phyloP scores from a whole-genome alignment of 1,140 invertebrate species.

The Megalonaias nervosa region DNA sequence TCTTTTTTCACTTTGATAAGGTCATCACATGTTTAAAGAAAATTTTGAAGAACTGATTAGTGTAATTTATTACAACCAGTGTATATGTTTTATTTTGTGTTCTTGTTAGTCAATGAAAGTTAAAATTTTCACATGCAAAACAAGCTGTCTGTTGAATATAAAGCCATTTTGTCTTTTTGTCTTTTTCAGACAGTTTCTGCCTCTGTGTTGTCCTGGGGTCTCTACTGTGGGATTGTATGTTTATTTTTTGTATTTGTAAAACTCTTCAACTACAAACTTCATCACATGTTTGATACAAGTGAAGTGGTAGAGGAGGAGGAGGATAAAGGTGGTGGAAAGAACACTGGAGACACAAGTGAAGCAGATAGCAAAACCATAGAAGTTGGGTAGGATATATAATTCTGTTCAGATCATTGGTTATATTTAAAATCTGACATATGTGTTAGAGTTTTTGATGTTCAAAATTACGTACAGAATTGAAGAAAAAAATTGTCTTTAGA shows the following conservation, averaged over 20 bases:
- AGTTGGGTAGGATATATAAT: constrained; percentile 28
- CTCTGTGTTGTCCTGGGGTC: constrained; percentile 86
- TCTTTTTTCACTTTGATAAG: too few relatives aligned
- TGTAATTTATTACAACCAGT: too few relatives aligned
- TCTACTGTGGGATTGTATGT: constrained; percentile 88
- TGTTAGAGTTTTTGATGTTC: too few relatives aligned
- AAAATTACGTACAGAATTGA: too few relatives aligned
- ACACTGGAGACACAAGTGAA: constrained; percentile 15
- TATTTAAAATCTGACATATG: too few relatives aligned
- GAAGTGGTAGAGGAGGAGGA: constrained; percentile 81
- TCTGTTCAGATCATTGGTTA: background rate
- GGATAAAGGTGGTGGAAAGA: constrained; percentile 38
- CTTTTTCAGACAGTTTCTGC: constrained; percentile 87
- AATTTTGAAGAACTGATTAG: too few relatives aligned
- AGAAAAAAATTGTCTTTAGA: too few relatives aligned
- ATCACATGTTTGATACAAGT: constrained; percentile 96
- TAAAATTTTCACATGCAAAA: too few relatives aligned
- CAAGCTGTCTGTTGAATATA: too few relatives aligned
- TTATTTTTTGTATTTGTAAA: constrained; percentile 89
- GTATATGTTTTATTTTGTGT: too few relatives aligned
- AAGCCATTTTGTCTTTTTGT: background rate
- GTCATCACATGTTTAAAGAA: too few relatives aligned
- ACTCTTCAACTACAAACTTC: constrained; percentile 90
- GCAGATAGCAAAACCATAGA: constrained; percentile 40
- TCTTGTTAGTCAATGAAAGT: too few relatives aligned